Conservation (phyloP, 2,113 vertebrate species). For the Thymallus thymallus region DNA sequence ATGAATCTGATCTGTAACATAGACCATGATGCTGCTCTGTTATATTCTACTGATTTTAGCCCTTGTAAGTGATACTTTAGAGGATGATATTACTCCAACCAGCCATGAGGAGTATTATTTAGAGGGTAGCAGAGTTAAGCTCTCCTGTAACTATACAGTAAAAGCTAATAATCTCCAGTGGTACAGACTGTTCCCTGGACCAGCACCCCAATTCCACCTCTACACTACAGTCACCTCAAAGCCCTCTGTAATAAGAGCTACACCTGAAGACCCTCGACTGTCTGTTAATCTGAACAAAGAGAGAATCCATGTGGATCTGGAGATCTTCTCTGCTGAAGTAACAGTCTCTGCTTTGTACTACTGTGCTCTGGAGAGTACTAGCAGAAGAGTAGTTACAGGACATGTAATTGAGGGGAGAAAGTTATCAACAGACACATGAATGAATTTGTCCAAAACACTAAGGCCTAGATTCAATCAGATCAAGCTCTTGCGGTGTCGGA, state of each 20-base stretch:
- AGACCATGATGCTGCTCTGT: not conserved
- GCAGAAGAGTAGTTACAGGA: too few species aligned
- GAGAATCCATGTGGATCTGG: constrained; percentile 15
- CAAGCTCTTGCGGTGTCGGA: too few species aligned
- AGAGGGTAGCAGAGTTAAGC: not conserved
- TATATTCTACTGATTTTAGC: not conserved
- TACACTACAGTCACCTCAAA: not conserved
- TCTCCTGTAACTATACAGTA: not conserved
- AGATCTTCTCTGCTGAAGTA: constrained; percentile 20
- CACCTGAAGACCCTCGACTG: too few species aligned
- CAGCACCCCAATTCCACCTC: constrained; percentile 10
- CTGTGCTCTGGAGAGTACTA: constrained; percentile 39
- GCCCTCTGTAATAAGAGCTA: too few species aligned
- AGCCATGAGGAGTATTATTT: not conserved
- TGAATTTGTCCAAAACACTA: too few species aligned
- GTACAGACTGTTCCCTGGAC: constrained; percentile 10
- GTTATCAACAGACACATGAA: too few species aligned
- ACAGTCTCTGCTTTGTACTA: constrained; percentile 37
- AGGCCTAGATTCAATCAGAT: too few species aligned
- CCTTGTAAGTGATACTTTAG: too few species aligned
- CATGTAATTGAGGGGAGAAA: too few species aligned
- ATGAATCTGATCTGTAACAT: not conserved
- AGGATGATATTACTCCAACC: not conserved
- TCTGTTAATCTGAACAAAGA: not conserved
- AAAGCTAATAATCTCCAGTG: not conserved